Percentiles rank a stretch among this genome's conserved stretches.
Conservation (phyloP, 2,888 invertebrate species). For the Callyntrura sp. region DNA sequence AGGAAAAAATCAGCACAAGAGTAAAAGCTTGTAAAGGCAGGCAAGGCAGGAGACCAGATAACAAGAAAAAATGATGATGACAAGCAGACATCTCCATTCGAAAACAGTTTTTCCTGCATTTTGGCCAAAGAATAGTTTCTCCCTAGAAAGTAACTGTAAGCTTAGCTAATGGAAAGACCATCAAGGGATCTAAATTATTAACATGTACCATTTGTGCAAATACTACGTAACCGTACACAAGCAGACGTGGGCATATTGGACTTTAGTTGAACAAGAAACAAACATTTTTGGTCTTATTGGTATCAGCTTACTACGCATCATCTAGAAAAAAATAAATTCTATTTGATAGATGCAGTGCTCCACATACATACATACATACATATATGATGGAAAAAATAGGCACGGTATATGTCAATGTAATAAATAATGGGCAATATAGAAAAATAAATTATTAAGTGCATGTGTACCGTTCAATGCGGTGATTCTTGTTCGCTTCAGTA, state of each 20-base stretch:
- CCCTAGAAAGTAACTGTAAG: conserved; percentile 57
- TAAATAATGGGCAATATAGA: too few relatives aligned
- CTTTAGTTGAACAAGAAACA: too few relatives aligned
- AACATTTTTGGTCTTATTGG: background rate
- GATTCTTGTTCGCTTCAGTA: too few relatives aligned
- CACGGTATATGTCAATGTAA: too few relatives aligned
- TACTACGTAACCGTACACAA: background rate
- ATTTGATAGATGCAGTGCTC: too few relatives aligned
- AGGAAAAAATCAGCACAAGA: too few relatives aligned
- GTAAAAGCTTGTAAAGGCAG: too few relatives aligned
- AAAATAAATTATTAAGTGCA: too few relatives aligned
- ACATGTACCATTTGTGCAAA: conserved; percentile 53
- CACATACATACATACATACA: background rate
- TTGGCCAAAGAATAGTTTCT: conserved; percentile 30
- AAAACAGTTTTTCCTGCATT: conserved; percentile 23
- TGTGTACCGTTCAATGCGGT: too few relatives aligned
- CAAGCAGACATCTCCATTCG: conserved; percentile 50
- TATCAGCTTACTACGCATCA: too few relatives aligned
- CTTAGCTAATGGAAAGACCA: conserved; percentile 83
- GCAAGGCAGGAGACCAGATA: too few relatives aligned
- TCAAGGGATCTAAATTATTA: conserved; percentile 84
- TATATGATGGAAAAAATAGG: background rate
- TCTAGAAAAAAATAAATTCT: too few relatives aligned
- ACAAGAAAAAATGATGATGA: conserved; percentile 50
- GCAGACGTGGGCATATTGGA: background rate